Percentiles rank a stretch among this genome's conserved stretches.
These are phyloP conservation scores for Pseudomyrmex cubaensis DNA, from an alignment of 1,140 invertebrate genomes.

Conservation along the genomic window DNA sequence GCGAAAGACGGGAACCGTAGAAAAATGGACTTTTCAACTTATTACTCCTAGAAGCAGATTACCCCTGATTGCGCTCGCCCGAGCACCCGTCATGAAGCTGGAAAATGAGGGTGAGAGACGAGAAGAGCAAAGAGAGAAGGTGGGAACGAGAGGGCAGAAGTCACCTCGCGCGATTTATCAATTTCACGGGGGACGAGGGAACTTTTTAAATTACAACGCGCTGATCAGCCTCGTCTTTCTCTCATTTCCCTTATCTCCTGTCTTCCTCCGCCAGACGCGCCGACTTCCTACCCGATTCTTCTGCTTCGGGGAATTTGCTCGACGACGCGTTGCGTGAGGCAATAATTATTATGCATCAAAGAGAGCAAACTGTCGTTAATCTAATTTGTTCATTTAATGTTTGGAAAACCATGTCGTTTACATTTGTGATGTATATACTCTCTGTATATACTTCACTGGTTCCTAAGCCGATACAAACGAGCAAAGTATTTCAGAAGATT, in stretches of 20 bases:
- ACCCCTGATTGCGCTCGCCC: slow-evolving; percentile 73
- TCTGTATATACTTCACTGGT: not conserved
- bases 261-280: slow-evolving; percentile 48
- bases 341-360: slow-evolving; percentile 65
- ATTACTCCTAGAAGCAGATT: slow-evolving; percentile 78
- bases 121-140: not conserved
- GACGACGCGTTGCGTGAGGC: slow-evolving; percentile 37
- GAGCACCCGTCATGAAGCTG: slow-evolving; percentile 27
- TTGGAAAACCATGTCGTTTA: not conserved
- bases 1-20: slow-evolving; percentile 62
- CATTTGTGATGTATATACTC: not conserved
- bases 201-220: slow-evolving; percentile 80
- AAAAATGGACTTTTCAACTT: slow-evolving; percentile 79
- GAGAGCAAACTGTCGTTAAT: slow-evolving; percentile 47
- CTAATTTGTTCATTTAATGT: slow-evolving; percentile 52
- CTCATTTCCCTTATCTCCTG: slow-evolving; percentile 60
- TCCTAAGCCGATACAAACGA: not conserved
- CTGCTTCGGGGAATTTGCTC: slow-evolving; percentile 42
- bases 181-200: slow-evolving; percentile 75
- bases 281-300: slow-evolving; percentile 37
- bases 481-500: slow-evolving; percentile 7
- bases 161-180: slow-evolving; percentile 77
- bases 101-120: not conserved
- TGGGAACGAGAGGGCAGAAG: slow-evolving; percentile 29
- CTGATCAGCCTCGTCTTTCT: slow-evolving; percentile 72